Percentiles rank a stretch among this genome's conserved stretches.
Evolutionary conservation across 2,888 invertebrate species (phyloP).

Genomic region (Leptinotarsa tumamoca): DNA sequence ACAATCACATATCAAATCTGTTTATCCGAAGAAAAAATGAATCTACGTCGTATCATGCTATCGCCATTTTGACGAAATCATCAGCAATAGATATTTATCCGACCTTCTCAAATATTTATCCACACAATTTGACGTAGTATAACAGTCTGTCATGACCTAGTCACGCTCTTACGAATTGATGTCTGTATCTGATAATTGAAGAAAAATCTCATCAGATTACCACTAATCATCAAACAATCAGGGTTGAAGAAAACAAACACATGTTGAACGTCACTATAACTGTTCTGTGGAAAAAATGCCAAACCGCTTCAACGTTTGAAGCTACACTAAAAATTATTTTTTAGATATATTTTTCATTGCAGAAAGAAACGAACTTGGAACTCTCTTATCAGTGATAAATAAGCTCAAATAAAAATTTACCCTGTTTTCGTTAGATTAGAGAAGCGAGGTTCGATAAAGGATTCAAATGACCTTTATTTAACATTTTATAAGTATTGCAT

Average conservation of each 20-base stretch:
- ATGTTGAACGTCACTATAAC: conserved; percentile 6
- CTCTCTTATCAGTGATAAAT: conserved; percentile 58
- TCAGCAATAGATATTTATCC: conserved; percentile 2
- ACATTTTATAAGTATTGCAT: conserved; percentile 36
- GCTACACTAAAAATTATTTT: conserved; percentile 53
- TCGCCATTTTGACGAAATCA: conserved; percentile 5
- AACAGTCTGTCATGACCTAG: conserved; percentile 29
- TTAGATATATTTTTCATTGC: conserved; percentile 49
- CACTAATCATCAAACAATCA: conserved; percentile 26
- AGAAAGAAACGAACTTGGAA: conserved; percentile 57
- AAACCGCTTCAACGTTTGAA: conserved; percentile 37
- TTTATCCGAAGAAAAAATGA: background rate
- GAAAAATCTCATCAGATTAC: conserved; percentile 22
- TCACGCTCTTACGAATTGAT: conserved; percentile 22
- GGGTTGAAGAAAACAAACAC: conserved; percentile 28
- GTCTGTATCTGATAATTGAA: conserved; percentile 27
- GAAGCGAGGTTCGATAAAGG: conserved; percentile 54
- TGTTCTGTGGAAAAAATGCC: conserved; percentile 36
- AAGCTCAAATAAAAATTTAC: conserved; percentile 54
- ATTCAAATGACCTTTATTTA: conserved; percentile 47
- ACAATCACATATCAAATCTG: conserved; percentile 1
- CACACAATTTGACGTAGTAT: conserved; percentile 11
- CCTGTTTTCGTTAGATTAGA: conserved; percentile 56
- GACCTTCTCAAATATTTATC: conserved; percentile 1
- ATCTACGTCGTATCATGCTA: too few relatives aligned